phyloP scores from a whole-genome alignment of 2,113 vertebrate species.

The Albula glossodonta region DNA sequence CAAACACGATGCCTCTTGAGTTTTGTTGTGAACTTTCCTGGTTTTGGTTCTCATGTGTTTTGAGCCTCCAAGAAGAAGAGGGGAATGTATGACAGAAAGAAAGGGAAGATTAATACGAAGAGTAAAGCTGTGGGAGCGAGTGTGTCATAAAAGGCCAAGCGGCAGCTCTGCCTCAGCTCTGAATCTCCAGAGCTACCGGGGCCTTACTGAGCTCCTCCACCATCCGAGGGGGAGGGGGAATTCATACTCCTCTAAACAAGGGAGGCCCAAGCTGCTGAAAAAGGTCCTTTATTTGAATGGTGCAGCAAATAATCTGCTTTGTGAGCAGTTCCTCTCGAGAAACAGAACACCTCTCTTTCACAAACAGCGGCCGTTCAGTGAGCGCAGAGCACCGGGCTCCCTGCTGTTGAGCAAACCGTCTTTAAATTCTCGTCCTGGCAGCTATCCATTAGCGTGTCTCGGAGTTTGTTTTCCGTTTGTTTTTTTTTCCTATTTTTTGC shows the following conservation, averaged over 20 bases:
- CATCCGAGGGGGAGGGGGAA: not conserved
- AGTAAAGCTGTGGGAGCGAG: not conserved
- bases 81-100: no score
- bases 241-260: slow-evolving; percentile 25
- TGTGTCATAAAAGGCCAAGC: slow-evolving; percentile 9
- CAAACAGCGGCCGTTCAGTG: slow-evolving; percentile 42
- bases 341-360: slow-evolving; percentile 43
- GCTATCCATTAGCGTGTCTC: slow-evolving; percentile 52
- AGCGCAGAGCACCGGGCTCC: slow-evolving; percentile 49
- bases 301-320: slow-evolving; percentile 50
- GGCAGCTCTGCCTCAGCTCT: not conserved
- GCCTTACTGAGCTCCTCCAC: slow-evolving; percentile 4
- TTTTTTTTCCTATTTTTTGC: slow-evolving; percentile 57
- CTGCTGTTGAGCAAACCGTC: slow-evolving; percentile 57
- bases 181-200: not conserved
- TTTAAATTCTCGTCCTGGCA: slow-evolving; percentile 63
- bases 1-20: not conserved
- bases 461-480: slow-evolving; percentile 20
- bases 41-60: not conserved
- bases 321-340: slow-evolving; percentile 45
- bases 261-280: slow-evolving; percentile 24
- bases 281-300: slow-evolving; percentile 40
- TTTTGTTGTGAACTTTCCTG: not conserved
- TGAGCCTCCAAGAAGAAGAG: not conserved
- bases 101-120: not conserved